A percentile compares a stretch with the other conserved stretches of the same genome.
Conservation (phyloP, 92 coral and sea anemone genomes). For the Micromussa lordhowensis region DNA sequence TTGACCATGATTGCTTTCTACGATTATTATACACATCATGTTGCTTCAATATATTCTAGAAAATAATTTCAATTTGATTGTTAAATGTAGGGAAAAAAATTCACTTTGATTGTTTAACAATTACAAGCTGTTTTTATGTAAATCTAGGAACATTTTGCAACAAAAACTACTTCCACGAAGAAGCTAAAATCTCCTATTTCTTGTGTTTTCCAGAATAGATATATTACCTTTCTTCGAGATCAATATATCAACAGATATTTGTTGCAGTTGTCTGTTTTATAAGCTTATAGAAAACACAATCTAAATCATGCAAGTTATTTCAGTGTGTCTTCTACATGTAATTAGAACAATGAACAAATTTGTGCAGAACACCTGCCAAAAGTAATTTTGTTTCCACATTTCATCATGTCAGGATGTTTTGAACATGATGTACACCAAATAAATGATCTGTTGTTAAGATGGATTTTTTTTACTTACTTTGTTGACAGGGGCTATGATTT, state of each 20-base stretch:
- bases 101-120: neutral
- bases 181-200: neutral
- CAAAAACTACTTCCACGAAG: neutral
- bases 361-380: neutral
- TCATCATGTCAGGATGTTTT: neutral
- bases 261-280: neutral
- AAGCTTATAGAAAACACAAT: neutral
- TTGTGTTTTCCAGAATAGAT: neutral
- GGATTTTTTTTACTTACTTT: neutral
- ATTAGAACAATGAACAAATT: constrained; percentile 1
- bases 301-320: neutral
- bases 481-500: constrained; percentile 43
- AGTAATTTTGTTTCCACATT: neutral
- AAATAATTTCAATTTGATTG: no score
- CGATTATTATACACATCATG: no score
- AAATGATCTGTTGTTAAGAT: neutral
- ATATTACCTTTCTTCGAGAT: neutral
- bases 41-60: no score
- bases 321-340: neutral
- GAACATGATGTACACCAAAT: no score
- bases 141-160: no score
- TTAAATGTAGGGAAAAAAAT: neutral
- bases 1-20: no score
- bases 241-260: neutral
- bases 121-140: no score